These are phyloP conservation scores for Dinoponera quadriceps DNA, from an alignment of 1,140 invertebrate species.

Conservation along the genomic window DNA sequence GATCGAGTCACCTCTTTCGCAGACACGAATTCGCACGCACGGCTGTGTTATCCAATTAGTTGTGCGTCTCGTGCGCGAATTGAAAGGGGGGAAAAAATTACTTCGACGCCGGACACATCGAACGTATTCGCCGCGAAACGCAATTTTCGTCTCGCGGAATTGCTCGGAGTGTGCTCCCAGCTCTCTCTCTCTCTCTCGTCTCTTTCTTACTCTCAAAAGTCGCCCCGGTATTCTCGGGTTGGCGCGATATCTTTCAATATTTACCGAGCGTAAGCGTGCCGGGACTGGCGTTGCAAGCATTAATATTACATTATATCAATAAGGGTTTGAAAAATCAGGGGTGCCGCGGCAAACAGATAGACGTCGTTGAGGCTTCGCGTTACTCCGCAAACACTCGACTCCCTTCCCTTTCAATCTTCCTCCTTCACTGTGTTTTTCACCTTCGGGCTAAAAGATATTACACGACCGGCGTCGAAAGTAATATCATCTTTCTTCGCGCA, in stretches of 20 bases:
- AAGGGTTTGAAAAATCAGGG: slow-evolving; percentile 84
- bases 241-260: slow-evolving; percentile 78
- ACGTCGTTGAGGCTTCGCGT: slow-evolving; percentile 81
- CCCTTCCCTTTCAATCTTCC: slow-evolving; percentile 71
- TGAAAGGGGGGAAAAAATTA: neutral
- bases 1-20: neutral
- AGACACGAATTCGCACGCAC: neutral
- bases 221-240: slow-evolving; percentile 57
- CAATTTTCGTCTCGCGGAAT: neutral
- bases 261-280: slow-evolving; percentile 82
- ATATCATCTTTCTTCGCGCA: slow-evolving; percentile 53
- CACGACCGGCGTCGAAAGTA: slow-evolving; percentile 69
- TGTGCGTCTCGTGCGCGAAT: neutral
- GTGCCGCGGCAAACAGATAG: slow-evolving; percentile 72
- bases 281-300: slow-evolving; percentile 81
- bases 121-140: neutral
- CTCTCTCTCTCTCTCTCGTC: neutral
- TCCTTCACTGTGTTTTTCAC: slow-evolving; percentile 71
- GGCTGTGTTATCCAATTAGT: neutral
- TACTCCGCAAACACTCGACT: slow-evolving; percentile 83
- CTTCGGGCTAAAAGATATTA: slow-evolving; percentile 79
- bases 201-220: slow-evolving; percentile 6
- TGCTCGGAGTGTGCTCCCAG: neutral
- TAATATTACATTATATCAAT: slow-evolving; percentile 86
- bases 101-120: neutral